phyloP scores from a whole-genome alignment of 2,888 invertebrate species.

The Clanis bilineata region DNA sequence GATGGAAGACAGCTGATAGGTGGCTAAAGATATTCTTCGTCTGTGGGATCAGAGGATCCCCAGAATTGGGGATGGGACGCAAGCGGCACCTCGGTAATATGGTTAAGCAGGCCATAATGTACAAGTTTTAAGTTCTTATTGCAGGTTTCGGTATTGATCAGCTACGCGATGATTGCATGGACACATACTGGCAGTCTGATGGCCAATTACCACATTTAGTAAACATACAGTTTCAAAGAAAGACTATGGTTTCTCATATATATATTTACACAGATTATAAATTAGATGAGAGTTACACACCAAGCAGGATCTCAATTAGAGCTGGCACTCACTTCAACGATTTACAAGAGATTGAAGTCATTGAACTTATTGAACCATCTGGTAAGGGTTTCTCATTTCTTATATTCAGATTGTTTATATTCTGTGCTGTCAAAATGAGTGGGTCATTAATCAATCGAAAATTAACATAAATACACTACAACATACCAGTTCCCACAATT shows the following conservation, averaged over 20 bases:
- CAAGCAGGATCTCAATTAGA: constrained; percentile 95
- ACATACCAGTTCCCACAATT: no score
- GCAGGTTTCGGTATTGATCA: constrained; percentile 98
- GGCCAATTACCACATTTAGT: constrained; percentile 99
- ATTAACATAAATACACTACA: no score
- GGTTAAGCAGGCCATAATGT: background rate
- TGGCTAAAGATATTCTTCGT: no score
- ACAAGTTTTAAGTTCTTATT: constrained; percentile 24
- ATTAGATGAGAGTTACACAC: constrained; percentile 99
- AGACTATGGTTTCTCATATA: constrained; percentile 97
- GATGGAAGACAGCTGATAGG: no score
- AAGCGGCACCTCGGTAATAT: no score
- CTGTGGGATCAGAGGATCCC: no score
- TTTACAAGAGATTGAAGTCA: constrained; percentile 96
- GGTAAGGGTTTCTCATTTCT: no score
- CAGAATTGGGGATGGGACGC: no score
- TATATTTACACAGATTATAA: constrained; percentile 99
- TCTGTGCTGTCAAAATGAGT: no score
- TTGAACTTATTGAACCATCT: constrained; percentile 95
- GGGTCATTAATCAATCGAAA: no score
- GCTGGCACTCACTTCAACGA: constrained; percentile 98
- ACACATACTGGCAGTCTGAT: constrained; percentile 99
- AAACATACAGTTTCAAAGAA: constrained; percentile 97
- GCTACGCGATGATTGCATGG: constrained; percentile 95
- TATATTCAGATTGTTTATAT: no score